These are phyloP conservation scores for Gymnoscopelus microlampas DNA, from an alignment of 2,797 vertebrate genomes.

Conservation along the genomic window DNA sequence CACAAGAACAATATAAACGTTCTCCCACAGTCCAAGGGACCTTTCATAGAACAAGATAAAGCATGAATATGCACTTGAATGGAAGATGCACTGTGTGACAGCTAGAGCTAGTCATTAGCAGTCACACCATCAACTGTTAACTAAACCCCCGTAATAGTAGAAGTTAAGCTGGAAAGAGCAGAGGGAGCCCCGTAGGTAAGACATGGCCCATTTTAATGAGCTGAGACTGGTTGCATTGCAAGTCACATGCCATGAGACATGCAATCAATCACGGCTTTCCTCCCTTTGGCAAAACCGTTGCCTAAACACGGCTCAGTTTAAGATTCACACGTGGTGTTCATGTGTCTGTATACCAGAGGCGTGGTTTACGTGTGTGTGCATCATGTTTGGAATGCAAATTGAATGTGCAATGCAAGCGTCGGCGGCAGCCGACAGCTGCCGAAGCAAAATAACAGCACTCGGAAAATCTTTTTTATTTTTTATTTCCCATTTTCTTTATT, in stretches of 20 bases:
- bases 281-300: not conserved
- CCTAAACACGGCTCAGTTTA: not conserved
- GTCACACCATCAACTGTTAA: not conserved
- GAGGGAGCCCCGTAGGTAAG: not conserved
- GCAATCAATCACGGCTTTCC: not conserved
- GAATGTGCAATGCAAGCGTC: constrained; percentile 1
- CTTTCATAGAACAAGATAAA: not conserved
- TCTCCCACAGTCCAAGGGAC: not conserved
- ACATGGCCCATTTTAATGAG: not conserved
- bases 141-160: not conserved
- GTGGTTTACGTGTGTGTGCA: not conserved
- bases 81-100: not conserved
- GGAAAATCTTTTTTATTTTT: constrained; percentile 74
- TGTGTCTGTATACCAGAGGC: not conserved
- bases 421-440: constrained; percentile 16
- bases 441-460: constrained; percentile 76
- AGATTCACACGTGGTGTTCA: not conserved
- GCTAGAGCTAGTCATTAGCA: no score
- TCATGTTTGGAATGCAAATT: not conserved
- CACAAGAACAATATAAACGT: constrained; percentile 11
- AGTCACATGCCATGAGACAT: constrained; percentile 1
- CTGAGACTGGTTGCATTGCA: not conserved
- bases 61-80: not conserved
- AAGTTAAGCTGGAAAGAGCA: not conserved
- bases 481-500: constrained; percentile 85